Conservation (phyloP, 2,888 invertebrate genomes). For the Hirtodrosophila confusa region DNA sequence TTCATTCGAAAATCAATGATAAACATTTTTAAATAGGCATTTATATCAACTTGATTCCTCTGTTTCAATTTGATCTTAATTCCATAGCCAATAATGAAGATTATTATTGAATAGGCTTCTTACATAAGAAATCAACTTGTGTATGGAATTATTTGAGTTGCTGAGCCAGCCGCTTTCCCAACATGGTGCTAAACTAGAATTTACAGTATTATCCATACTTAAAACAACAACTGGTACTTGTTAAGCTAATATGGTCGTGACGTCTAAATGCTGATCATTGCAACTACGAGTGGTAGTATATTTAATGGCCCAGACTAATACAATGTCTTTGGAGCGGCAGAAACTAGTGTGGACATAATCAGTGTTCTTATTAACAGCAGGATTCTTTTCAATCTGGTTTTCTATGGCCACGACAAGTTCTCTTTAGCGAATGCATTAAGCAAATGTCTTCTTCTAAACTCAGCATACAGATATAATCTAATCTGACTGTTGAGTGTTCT, state of each 20-base stretch:
- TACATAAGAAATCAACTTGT: not conserved
- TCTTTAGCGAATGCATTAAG: slow-evolving; percentile 2
- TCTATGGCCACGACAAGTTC: slow-evolving; percentile 11
- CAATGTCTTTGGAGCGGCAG: not conserved
- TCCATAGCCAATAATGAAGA: not conserved
- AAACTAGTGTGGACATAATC: slow-evolving; percentile 28
- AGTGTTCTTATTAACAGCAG: slow-evolving; percentile 44
- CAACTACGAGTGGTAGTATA: not conserved
- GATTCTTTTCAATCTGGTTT: slow-evolving; percentile 44
- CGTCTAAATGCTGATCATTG: slow-evolving; percentile 2
- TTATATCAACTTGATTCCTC: no score
- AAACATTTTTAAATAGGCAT: no score
- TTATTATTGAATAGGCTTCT: not conserved
- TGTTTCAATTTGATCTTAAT: not conserved
- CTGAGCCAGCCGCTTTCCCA: slow-evolving; percentile 22
- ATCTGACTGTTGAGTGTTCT: slow-evolving; percentile 48
- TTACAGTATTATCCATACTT: slow-evolving; percentile 38
- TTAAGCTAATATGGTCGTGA: slow-evolving; percentile 34
- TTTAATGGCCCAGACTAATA: not conserved
- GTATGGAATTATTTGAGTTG: not conserved
- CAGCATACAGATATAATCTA: slow-evolving; percentile 5
- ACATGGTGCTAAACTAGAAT: slow-evolving; percentile 39
- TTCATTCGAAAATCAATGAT: no score
- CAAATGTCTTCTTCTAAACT: not conserved
- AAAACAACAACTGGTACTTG: slow-evolving; percentile 25